A percentile compares a stretch with the other conserved stretches of the same genome.
Conservation (phyloP, 2,797 vertebrate species). For the Cichlasoma orientale region DNA sequence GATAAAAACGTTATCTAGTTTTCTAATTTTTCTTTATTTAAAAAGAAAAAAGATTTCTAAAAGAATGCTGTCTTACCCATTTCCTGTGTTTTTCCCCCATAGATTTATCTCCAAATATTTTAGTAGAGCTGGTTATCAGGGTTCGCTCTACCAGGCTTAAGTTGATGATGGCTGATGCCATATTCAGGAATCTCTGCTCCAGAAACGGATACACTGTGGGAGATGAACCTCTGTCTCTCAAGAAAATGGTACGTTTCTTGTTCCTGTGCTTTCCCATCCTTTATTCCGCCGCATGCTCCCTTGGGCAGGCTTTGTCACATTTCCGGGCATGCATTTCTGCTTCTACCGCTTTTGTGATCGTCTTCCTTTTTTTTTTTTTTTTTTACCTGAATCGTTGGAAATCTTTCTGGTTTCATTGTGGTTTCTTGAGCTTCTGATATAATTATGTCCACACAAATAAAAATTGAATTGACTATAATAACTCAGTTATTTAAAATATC, state of each 20-base stretch:
- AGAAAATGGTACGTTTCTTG: slow-evolving; percentile 85
- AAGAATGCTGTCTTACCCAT: not conserved
- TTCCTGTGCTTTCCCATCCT: not conserved
- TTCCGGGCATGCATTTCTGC: not conserved
- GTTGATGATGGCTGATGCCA: slow-evolving; percentile 87
- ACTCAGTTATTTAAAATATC: not conserved
- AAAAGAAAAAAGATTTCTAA: not conserved
- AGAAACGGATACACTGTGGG: slow-evolving; percentile 75
- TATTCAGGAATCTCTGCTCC: slow-evolving; percentile 87
- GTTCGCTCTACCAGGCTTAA: slow-evolving; percentile 87
- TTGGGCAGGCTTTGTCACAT: not conserved
- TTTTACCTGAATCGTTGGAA: not conserved
- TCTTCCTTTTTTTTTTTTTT: not conserved
- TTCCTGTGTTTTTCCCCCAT: not conserved
- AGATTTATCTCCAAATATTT: slow-evolving; percentile 82
- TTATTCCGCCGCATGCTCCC: not conserved
- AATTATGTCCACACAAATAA: not conserved
- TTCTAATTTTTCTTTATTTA: not conserved
- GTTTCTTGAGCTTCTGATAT: not conserved
- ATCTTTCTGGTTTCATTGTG: not conserved
- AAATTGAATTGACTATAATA: not conserved
- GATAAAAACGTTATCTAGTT: not conserved
- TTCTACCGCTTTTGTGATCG: too few relatives aligned
- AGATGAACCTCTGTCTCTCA: slow-evolving; percentile 84
- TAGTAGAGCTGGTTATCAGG: slow-evolving; percentile 83